phyloP scores from a whole-genome alignment of 1,140 invertebrate genomes.

The Papilio glaucus region DNA sequence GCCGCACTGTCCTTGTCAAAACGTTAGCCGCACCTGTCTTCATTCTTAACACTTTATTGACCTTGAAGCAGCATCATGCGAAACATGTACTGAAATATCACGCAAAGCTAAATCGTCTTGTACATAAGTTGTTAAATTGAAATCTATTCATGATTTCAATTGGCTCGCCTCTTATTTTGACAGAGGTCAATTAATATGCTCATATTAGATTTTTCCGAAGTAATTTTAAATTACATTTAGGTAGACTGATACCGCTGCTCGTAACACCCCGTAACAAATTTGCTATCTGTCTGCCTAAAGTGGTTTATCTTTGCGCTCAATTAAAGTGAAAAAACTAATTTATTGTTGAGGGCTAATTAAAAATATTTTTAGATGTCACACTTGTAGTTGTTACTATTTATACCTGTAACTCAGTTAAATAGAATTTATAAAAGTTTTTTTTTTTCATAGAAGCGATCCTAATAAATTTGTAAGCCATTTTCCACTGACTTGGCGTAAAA shows the following conservation, averaged over 20 bases:
- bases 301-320: slow-evolving; percentile 48
- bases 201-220: slow-evolving; percentile 32
- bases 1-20: background rate
- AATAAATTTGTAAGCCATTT: slow-evolving; percentile 51
- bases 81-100: background rate
- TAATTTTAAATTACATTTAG: slow-evolving; percentile 30
- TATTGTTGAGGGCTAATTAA: slow-evolving; percentile 61
- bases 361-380: slow-evolving; percentile 79
- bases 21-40: background rate
- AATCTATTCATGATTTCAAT: slow-evolving; percentile 2
- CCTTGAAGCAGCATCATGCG: background rate
- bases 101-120: slow-evolving; percentile 22
- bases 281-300: slow-evolving; percentile 12
- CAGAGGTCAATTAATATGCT: slow-evolving; percentile 35
- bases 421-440: slow-evolving; percentile 54
- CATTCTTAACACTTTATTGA: background rate
- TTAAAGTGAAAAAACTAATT: slow-evolving; percentile 50
- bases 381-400: slow-evolving; percentile 70
- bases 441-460: slow-evolving; percentile 64
- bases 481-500: slow-evolving; percentile 45
- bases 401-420: slow-evolving; percentile 63
- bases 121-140: slow-evolving; percentile 15
- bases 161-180: background rate
- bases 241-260: background rate
- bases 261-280: background rate